phyloP scores from a whole-genome alignment of 1,140 invertebrate species.

The Archegozetes longisetosus region DNA sequence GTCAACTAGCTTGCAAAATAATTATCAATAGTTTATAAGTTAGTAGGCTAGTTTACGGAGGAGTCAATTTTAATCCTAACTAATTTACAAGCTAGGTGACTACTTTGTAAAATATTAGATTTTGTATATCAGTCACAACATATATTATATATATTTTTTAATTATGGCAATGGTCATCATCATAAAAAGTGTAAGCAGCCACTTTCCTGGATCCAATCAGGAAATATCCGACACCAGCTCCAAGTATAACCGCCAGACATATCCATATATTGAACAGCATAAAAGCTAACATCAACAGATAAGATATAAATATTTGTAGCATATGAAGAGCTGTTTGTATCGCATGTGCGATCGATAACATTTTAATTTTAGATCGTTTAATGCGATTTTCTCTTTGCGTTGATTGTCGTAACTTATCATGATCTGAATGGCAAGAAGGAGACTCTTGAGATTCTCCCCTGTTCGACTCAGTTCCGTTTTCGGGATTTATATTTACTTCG shows the following conservation, averaged over 20 bases:
- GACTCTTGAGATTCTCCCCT: too few relatives aligned
- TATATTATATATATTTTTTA: too few relatives aligned
- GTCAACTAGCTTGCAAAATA: too few relatives aligned
- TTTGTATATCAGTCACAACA: too few relatives aligned
- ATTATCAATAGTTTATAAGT: too few relatives aligned
- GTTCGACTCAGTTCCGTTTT: neutral
- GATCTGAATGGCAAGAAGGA: neutral
- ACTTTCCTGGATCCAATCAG: neutral
- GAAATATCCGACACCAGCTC: slow-evolving; percentile 33
- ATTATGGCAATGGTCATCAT: slow-evolving; percentile 12
- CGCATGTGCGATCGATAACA: slow-evolving; percentile 23
- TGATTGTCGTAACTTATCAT: neutral
- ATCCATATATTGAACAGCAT: slow-evolving; percentile 40
- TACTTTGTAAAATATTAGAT: too few relatives aligned
- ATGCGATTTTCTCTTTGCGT: neutral
- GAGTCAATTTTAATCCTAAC: too few relatives aligned
- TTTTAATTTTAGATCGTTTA: neutral
- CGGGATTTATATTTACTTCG: neutral
- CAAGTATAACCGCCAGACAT: slow-evolving; percentile 33
- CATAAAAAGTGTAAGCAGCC: neutral
- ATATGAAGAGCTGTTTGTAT: slow-evolving; percentile 76
- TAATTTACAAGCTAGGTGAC: too few relatives aligned
- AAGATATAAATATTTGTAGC: slow-evolving; percentile 33
- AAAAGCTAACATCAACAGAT: slow-evolving; percentile 37
- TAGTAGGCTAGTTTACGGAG: too few relatives aligned